phyloP scores from a whole-genome alignment of 2,888 invertebrate species.

The Pristionchus mayeri region DNA sequence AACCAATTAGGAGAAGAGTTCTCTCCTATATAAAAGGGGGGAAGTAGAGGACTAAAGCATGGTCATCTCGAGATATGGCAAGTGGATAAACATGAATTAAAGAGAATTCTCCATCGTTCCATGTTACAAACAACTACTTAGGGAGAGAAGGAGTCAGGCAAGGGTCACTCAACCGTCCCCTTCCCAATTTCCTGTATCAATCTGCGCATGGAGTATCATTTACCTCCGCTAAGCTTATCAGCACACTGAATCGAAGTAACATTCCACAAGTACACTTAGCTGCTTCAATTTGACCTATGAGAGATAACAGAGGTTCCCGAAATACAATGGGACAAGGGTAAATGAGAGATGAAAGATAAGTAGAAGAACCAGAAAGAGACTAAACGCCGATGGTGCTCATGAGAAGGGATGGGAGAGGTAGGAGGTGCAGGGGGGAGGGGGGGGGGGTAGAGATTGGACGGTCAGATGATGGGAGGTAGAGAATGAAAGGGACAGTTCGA shows the following conservation, averaged over 20 bases:
- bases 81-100: slow-evolving; percentile 20
- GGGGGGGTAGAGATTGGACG: slow-evolving; percentile 10
- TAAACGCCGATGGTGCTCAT: slow-evolving; percentile 29
- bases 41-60: neutral
- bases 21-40: neutral
- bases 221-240: slow-evolving; percentile 14
- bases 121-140: slow-evolving; percentile 36
- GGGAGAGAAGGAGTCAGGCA: neutral
- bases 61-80: neutral
- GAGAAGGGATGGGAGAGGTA: neutral
- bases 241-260: slow-evolving; percentile 1
- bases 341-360: slow-evolving; percentile 24
- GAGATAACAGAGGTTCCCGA: neutral
- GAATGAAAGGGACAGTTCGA: slow-evolving; percentile 38
- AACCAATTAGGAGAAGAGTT: neutral
- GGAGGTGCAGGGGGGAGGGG: neutral
- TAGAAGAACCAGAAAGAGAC: slow-evolving; percentile 32
- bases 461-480: slow-evolving; percentile 35
- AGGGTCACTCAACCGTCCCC: neutral
- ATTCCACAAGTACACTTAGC: neutral
- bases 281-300: slow-evolving; percentile 3
- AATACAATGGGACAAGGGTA: neutral
- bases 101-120: neutral
- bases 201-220: neutral
- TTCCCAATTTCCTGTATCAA: neutral